A percentile compares a stretch with the other conserved stretches of the same genome.
Evolutionary conservation across 2,888 invertebrate species (phyloP).

Genomic region (Cenopis cana): DNA sequence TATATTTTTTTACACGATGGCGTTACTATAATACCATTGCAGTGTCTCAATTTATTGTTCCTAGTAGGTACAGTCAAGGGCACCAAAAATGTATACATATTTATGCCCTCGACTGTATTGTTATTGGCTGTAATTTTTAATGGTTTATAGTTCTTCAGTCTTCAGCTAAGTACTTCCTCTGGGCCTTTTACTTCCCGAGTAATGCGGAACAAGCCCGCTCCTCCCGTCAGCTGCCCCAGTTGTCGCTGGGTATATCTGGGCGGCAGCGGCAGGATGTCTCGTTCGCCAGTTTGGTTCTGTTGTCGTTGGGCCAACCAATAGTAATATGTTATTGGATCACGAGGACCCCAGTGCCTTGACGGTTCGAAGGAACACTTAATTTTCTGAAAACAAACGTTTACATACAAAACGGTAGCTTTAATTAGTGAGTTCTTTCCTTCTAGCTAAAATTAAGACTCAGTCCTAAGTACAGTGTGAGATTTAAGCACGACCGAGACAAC

Average conservation of each 20-base stretch:
- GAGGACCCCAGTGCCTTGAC: slow-evolving; percentile 77
- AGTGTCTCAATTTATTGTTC: no score
- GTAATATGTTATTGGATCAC: slow-evolving; percentile 77
- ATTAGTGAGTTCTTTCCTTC: neutral
- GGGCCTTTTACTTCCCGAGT: slow-evolving; percentile 53
- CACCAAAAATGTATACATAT: no score
- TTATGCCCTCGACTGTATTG: no score
- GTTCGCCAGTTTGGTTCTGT: slow-evolving; percentile 50
- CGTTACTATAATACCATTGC: no score
- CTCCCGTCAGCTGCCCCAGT: slow-evolving; percentile 65
- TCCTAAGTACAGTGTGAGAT: no score
- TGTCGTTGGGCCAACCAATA: slow-evolving; percentile 74
- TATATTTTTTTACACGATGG: no score
- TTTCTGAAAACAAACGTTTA: slow-evolving; percentile 63
- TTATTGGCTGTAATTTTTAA: neutral
- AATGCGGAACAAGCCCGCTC: slow-evolving; percentile 55
- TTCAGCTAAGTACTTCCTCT: slow-evolving; percentile 58
- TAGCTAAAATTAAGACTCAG: no score
- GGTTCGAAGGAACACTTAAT: slow-evolving; percentile 72
- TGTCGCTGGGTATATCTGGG: slow-evolving; percentile 59
- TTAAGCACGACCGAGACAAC: no score
- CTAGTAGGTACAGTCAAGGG: no score
- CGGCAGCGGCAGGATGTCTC: slow-evolving; percentile 48
- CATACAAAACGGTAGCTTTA: neutral
- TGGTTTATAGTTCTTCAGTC: slow-evolving; percentile 2